phyloP scores from a whole-genome alignment of 2,113 vertebrate genomes.

The Boulengeromyrus knoepffleri region DNA sequence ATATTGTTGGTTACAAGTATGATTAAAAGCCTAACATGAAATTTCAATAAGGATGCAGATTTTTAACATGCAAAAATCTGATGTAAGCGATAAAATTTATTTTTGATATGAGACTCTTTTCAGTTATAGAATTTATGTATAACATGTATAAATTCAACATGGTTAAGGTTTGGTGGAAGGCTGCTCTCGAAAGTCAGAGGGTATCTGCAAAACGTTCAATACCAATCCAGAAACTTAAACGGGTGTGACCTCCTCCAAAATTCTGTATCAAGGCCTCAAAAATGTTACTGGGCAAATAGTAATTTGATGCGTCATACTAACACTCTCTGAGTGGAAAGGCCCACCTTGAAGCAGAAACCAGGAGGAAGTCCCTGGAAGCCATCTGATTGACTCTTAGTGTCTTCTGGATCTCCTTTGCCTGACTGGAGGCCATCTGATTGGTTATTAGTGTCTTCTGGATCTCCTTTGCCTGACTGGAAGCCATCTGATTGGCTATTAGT shows the following conservation, averaged over 20 bases:
- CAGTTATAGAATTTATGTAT: neutral
- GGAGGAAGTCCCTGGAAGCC: conserved; percentile 52
- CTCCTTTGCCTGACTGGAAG: conserved; percentile 10
- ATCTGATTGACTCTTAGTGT: conserved; percentile 43
- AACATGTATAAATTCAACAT: neutral
- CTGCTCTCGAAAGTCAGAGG: neutral
- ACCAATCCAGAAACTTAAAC: neutral
- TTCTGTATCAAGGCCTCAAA: neutral
- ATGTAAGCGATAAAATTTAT: neutral
- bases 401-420: neutral
- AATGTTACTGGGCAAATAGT: neutral
- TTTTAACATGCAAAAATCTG: neutral
- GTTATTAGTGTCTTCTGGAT: conserved; percentile 30
- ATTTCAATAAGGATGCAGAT: neutral
- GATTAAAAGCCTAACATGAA: neutral
- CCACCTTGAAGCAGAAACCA: conserved; percentile 81
- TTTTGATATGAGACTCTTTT: neutral
- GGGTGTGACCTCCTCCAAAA: neutral
- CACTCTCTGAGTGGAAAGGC: neutral
- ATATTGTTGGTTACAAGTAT: neutral
- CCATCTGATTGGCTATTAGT: conserved; percentile 41
- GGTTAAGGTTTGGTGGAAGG: neutral
- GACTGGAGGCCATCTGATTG: conserved; percentile 32
- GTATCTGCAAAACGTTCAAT: neutral
- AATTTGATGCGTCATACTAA: neutral